These are phyloP conservation scores for Epinotia ramella DNA, from an alignment of 2,888 invertebrate species.

Conservation along the genomic window DNA sequence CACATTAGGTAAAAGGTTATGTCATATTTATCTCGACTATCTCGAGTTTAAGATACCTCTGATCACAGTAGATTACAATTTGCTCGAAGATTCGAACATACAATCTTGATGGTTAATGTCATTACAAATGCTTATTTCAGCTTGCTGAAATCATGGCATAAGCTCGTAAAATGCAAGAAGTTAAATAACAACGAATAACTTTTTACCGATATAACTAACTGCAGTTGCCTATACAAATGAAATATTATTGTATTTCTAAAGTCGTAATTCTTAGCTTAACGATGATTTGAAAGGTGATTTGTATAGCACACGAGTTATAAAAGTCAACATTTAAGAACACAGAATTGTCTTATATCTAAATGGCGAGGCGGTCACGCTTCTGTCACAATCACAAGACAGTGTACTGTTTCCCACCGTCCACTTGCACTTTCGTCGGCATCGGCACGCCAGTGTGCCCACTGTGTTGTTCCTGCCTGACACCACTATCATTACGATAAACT, in stretches of 20 bases:
- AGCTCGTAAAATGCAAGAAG: background rate
- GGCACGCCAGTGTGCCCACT: constrained; percentile 30
- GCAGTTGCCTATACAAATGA: background rate
- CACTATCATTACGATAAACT: constrained; percentile 39
- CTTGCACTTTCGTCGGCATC: constrained; percentile 42
- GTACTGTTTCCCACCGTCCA: constrained; percentile 39
- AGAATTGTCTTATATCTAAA: constrained; percentile 37
- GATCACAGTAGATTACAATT: background rate
- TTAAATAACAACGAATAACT: background rate
- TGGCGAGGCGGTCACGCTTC: constrained; percentile 42
- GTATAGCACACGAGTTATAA: background rate
- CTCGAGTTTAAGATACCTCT: background rate
- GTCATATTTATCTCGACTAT: background rate
- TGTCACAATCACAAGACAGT: constrained; percentile 6
- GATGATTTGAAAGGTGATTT: background rate
- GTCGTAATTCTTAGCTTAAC: background rate
- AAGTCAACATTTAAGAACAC: constrained; percentile 4
- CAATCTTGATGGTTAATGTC: background rate
- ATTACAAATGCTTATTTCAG: background rate
- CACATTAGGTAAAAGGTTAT: background rate
- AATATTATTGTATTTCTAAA: background rate
- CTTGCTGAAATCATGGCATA: background rate
- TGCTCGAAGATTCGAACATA: background rate
- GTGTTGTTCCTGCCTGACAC: constrained; percentile 36
- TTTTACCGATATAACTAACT: background rate